Base-by-base conservation (phyloP, 2,888 invertebrate species). In the Neria commutata region DNA sequence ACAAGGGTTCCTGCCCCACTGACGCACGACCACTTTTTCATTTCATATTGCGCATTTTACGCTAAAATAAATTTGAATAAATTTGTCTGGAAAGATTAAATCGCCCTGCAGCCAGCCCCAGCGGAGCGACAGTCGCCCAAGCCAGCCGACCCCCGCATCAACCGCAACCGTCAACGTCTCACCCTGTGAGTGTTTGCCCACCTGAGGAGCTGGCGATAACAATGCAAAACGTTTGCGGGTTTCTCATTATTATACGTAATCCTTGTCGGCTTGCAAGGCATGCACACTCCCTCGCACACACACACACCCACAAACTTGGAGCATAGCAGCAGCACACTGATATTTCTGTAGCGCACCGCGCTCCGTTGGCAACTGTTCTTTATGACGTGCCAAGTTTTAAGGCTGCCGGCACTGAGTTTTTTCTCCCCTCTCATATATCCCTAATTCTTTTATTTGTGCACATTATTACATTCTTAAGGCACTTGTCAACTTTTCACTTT, bases 31-130 rank as follows among this genome's bases (percentile, higher is more conserved):
- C n/a, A n/a, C n/a, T 37, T 37, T 42, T 42, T 4, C 17, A 19
- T 42, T 42, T 42, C 42, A 19, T 42, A 19, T 42, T 42, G 42
- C 21, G 14, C 42, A 42, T 19, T 42, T 42, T 42, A 42, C 21
- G 42, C 42, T 69, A 63, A 72, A 74, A 72, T 72, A 72, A 74
- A 72, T 72, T 72, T 72, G 70, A 72, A 72, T 72, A 69, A 69
- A 72, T 74, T 70, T 72, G 73, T 69, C 74, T 69, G 71, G 73
- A 74, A 72, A 72, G 74, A 72, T 72, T 72, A 72, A 72, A 72
- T 72, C 74, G 74, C 71, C 71, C 67, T 72, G 71, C 66, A 64
- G 62, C 69, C n/a, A 56, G 19, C 26, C 25, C 50, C 50, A 17
- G 19, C 25, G 14, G 19, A 52, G 10, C 55, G 54, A 3, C 45